These are phyloP conservation scores for Liparis tanakae DNA, from an alignment of 2,797 vertebrate species.

Conservation along the genomic window DNA sequence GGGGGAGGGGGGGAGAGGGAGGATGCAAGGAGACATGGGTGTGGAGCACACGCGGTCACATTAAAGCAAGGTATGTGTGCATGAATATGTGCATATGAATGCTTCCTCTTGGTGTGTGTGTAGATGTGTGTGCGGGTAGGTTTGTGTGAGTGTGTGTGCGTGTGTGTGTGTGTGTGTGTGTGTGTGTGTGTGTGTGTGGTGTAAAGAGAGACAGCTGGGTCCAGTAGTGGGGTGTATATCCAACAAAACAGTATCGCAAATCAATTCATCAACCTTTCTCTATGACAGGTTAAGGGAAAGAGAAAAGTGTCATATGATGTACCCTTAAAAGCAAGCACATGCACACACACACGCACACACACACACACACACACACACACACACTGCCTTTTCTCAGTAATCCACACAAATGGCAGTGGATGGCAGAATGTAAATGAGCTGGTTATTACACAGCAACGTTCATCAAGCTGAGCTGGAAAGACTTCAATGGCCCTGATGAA, in stretches of 20 bases:
- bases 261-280: constrained; percentile 71
- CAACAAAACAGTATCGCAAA: constrained; percentile 74
- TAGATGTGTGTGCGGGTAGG: too few relatives aligned
- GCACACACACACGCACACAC: constrained; percentile 20
- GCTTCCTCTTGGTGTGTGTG: constrained; percentile 17
- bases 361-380: constrained; percentile 30
- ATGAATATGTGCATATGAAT: constrained; percentile 55
- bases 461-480: constrained; percentile 99
- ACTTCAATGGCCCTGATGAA: constrained; percentile 99
- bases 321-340: constrained; percentile 31
- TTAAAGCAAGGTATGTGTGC: constrained; percentile 57
- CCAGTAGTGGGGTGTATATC: constrained; percentile 48
- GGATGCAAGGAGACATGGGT: constrained; percentile 62
- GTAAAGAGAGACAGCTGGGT: constrained; percentile 51
- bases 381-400: constrained; percentile 74
- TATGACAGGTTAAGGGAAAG: constrained; percentile 66
- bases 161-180: constrained; percentile 29
- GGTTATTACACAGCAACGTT: constrained; percentile 99
- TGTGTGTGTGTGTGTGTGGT: constrained; percentile 17
- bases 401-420: constrained; percentile 90
- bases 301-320: constrained; percentile 58
- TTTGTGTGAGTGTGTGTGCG: constrained; percentile 32
- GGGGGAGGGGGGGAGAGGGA: constrained; percentile 25
- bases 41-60: constrained; percentile 53
- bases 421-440: constrained; percentile 99